Conservation (phyloP, 2,888 invertebrate species). For the Troilus luridus region DNA sequence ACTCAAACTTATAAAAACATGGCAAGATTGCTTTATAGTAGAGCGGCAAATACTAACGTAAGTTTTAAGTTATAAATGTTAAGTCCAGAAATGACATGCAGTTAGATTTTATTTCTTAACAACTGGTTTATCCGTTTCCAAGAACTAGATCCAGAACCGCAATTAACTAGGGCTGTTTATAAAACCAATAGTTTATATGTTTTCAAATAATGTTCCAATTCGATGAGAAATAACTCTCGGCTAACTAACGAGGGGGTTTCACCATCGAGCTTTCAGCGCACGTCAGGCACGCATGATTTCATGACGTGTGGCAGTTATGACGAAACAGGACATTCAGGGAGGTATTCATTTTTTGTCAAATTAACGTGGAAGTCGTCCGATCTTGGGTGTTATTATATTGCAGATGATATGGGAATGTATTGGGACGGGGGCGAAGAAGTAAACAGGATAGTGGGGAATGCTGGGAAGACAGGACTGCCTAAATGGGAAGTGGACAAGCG, state of each 20-base stretch:
- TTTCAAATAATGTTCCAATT: constrained; percentile 10
- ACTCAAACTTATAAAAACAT: background rate
- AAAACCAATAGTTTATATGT: background rate
- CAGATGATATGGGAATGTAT: background rate
- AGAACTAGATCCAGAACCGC: background rate
- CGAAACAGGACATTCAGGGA: background rate
- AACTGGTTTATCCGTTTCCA: background rate
- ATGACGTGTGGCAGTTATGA: constrained; percentile 12
- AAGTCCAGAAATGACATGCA: background rate
- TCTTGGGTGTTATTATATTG: background rate
- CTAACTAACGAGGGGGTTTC: background rate
- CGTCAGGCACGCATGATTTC: constrained; percentile 18
- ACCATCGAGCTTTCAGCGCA: background rate
- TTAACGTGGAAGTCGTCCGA: background rate
- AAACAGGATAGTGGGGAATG: background rate
- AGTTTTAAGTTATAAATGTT: background rate
- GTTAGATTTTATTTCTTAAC: background rate
- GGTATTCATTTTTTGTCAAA: background rate
- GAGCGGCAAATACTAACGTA: background rate
- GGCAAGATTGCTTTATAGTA: background rate
- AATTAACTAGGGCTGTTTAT: background rate
- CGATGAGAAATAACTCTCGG: background rate
- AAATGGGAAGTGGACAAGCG: constrained; percentile 39
- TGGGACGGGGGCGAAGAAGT: background rate
- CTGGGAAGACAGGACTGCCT: constrained; percentile 2